These are phyloP conservation scores for Amphiura filiformis DNA, from an alignment of 35 echinoderm and acorn worm genomes.

Conservation along the genomic window DNA sequence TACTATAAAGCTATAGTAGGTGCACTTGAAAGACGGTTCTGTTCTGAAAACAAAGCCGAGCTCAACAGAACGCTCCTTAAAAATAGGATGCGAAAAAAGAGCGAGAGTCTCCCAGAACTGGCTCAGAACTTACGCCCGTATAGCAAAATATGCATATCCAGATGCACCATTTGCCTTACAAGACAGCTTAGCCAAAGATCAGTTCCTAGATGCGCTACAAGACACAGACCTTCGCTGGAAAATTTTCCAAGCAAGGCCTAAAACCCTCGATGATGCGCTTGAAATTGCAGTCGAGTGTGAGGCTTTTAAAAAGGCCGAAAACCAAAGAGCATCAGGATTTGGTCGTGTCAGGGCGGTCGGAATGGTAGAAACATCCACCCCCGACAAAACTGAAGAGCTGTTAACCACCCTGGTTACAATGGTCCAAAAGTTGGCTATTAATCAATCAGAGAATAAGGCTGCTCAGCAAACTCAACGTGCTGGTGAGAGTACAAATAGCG, in stretches of 20 bases:
- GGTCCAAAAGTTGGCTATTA: too few relatives aligned
- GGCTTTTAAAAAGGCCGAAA: too few relatives aligned
- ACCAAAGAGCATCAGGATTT: too few relatives aligned
- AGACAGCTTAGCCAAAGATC: too few relatives aligned
- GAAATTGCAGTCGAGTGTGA: too few relatives aligned
- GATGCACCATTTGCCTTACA: neutral
- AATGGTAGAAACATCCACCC: neutral
- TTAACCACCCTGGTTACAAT: too few relatives aligned
- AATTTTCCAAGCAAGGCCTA: too few relatives aligned
- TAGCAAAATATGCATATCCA: constrained; percentile 11
- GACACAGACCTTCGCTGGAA: too few relatives aligned
- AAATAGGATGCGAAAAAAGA: neutral
- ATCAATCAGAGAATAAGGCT: neutral
- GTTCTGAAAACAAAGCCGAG: neutral
- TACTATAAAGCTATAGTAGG: neutral
- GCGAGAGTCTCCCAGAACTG: neutral
- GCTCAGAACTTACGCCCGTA: neutral
- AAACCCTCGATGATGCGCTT: too few relatives aligned
- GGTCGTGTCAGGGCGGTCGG: too few relatives aligned
- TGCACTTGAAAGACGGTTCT: constrained; percentile 16
- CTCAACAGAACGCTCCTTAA: constrained; percentile 6
- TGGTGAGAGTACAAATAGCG: neutral
- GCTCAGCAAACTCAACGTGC: neutral
- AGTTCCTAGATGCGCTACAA: too few relatives aligned
- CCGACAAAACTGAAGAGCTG: neutral